Evolutionary conservation across 2,113 vertebrate genomes (phyloP), one percentile per base, ranked within the genome.

Genomic region (Aspidoscelis tigris): DNA sequence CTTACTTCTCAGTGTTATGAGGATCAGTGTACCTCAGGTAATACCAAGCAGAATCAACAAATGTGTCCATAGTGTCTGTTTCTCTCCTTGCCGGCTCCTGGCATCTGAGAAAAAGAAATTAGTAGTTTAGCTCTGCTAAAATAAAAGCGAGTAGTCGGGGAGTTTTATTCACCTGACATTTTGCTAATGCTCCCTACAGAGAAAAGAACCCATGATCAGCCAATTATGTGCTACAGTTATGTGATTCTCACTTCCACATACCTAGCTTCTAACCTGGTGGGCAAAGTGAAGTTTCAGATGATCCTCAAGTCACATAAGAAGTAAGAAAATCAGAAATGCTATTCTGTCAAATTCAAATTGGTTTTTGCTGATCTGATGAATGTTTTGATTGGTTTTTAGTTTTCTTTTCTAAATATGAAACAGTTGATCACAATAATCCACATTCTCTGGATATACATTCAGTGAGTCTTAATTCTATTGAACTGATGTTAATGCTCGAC

Each of bases 1-100:
- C 81, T 96, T 87, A 99, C 98, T 97, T 98, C 78, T 95, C 85
- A 0, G 44, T 20, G 78, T 99, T 99, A 83, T 93, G 94, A 53
- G 99, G 97, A 93, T 99, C 98, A 0, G 96, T 97, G 93, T 98
- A 99, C 93, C 98, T 95, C 86, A 99, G 94, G 94, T 98, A 99
- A 92, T 99, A 99, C 98, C 99, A 99, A 6, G 98, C 95, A 0
- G 98, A 99, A 88, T 99, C 99, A 65, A 99, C 98, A 94, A 99
- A 99, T 0, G 98, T 99, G 78, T 99, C 98, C 99, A 99, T 99
- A 61, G 99, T 99, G 92, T 99, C 98, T 0, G 97, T 97, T 93
- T 99, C 98, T 87, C 98, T 96, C 69, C 84, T 94, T 12, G 98
- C 98, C 41, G 97, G 92, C 76, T 96, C 95, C 50, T 96, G 94